Conservation (phyloP, 1,140 invertebrate species). For the Whitmania pigra region DNA sequence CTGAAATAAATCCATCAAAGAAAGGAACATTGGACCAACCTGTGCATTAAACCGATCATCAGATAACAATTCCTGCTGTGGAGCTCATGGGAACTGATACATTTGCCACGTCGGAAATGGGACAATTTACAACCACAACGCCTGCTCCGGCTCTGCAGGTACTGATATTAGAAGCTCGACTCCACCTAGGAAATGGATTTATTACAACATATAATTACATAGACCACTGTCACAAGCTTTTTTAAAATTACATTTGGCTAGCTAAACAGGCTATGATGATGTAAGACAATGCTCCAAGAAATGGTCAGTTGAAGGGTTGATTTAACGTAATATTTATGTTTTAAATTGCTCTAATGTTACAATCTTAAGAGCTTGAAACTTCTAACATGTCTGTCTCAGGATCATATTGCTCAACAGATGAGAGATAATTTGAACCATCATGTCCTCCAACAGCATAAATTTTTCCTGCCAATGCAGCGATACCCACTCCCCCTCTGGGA, state of each 20-base stretch:
- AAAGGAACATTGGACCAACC: no score
- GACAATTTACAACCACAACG: conserved; percentile 30
- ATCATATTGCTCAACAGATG: conserved; percentile 43
- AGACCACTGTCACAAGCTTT: background rate
- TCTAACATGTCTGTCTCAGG: conserved; percentile 34
- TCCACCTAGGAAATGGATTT: conserved; percentile 32
- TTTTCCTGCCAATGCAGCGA: conserved; percentile 35
- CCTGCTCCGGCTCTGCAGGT: conserved; percentile 38
- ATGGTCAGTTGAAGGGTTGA: background rate
- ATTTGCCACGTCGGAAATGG: conserved; percentile 1
- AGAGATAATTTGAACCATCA: conserved; percentile 42
- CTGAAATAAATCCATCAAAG: no score
- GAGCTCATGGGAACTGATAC: no score
- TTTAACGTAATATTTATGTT: background rate
- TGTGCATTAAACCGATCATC: no score
- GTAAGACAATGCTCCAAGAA: background rate
- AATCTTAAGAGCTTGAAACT: background rate
- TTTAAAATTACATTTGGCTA: background rate
- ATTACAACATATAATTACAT: background rate
- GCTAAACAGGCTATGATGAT: background rate
- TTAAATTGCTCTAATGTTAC: background rate
- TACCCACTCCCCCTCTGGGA: conserved; percentile 41
- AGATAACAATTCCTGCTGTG: no score
- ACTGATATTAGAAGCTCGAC: conserved; percentile 33
- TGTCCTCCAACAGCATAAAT: conserved; percentile 45